phyloP scores from a whole-genome alignment of 2,797 vertebrate species.

The Synanceia verrucosa region DNA sequence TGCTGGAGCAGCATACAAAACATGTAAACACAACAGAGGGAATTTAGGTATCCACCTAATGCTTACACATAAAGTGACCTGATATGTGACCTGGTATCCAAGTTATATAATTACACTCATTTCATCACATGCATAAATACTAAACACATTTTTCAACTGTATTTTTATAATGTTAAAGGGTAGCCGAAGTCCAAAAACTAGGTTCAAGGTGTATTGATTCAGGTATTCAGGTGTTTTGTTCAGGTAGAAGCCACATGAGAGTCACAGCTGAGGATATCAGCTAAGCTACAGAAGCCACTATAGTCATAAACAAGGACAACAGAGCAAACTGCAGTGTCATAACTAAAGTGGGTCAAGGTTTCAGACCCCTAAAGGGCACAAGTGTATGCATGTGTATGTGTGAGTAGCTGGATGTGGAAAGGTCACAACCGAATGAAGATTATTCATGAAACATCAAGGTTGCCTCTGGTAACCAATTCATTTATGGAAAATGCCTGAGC shows the following conservation, averaged over 20 bases:
- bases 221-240: conserved; percentile 13
- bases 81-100: background rate
- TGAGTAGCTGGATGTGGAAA: conserved; percentile 39
- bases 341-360: conserved; percentile 72
- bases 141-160: no score
- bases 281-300: background rate
- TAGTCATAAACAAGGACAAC: conserved; percentile 26
- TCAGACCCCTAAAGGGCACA: conserved; percentile 55
- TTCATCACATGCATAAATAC: conserved; percentile 11
- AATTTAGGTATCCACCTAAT: background rate
- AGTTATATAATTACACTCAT: conserved; percentile 7
- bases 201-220: background rate
- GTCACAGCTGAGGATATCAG: conserved; percentile 10
- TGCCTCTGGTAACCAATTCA: conserved; percentile 66
- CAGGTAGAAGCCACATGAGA: background rate
- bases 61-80: background rate
- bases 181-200: background rate
- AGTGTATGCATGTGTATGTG: conserved; percentile 3
- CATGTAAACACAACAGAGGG: background rate
- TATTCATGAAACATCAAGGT: conserved; percentile 70
- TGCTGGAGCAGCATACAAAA: conserved; percentile 12
- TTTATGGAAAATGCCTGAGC: conserved; percentile 48
- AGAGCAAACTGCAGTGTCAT: conserved; percentile 7
- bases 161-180: background rate
- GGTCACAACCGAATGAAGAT: conserved; percentile 55